A percentile compares a stretch with the other conserved stretches of the same genome.
These are phyloP conservation scores for Saxidomus purpurata DNA, from an alignment of 1,140 invertebrate genomes.

Conservation along the genomic window DNA sequence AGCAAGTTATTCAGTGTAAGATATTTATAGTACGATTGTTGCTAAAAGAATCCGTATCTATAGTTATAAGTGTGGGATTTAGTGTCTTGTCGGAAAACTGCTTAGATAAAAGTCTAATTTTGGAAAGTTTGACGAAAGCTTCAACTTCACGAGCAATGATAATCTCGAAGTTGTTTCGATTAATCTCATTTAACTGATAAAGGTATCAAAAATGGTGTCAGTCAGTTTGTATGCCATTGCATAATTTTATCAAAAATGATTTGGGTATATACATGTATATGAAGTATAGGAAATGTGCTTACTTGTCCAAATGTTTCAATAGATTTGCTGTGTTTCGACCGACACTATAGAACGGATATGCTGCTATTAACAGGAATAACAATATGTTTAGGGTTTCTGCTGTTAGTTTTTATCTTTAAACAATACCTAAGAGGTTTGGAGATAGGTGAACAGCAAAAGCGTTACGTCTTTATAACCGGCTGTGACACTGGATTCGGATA, in stretches of 20 bases:
- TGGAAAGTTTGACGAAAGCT: neutral
- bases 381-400: neutral
- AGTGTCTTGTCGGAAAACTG: no score
- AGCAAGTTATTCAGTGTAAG: no score
- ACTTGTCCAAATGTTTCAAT: no score
- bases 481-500: constrained; percentile 88
- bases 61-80: no score
- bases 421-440: neutral
- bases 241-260: no score
- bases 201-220: neutral
- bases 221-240: no score
- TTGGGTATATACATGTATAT: no score
- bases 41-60: no score
- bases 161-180: neutral
- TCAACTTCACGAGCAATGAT: neutral
- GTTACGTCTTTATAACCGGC: constrained; percentile 86
- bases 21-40: no score
- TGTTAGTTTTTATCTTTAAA: neutral
- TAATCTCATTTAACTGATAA: neutral
- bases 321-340: no score
- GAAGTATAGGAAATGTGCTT: no score
- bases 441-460: neutral
- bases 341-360: no score
- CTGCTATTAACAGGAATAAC: neutral
- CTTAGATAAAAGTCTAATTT: neutral